Evolutionary conservation across 2,888 invertebrate species (phyloP), one percentile per base, ranked within the genome.

Genomic region (Bursaphelenchus okinawaensis): DNA sequence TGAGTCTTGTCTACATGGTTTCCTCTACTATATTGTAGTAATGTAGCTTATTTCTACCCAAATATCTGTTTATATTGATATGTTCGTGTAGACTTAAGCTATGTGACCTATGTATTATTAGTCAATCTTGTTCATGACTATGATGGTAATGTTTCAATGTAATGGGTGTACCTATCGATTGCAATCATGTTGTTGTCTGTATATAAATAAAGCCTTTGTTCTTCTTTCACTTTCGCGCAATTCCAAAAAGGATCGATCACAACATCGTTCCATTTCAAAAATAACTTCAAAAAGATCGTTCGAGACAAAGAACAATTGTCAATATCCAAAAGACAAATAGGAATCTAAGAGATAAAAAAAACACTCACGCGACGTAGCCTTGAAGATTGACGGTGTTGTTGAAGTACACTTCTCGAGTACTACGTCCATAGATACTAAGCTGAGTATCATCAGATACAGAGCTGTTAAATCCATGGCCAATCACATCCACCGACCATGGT

Each of bases 371-470:
- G 62, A 55, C 73, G 57, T 31, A 28, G 20, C 71, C 71, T 24
- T 59, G 68, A 20, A 78, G 58, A 8, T 55, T 63, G 20, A 78
- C 77, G n/a, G 74, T 64, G 66, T 73, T 80, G 67, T 78, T 76
- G 68, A 78, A 78, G 28, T 51, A 55, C 52, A 74, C 57, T 52
- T 72, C 68, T 28, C 62, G 65, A n/a, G 58, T 31, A 19, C 40
- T 40, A 52, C 69, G 64, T 23, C 67, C 66, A 51, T 70, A 73
- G 12, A 68, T 29, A 50, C 67, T 65, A 52, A 79, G 66, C 6
- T 74, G 76, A 16, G 65, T 61, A 20, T 66, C 54, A 26, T 55
- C 63, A 19, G 71, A 58, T 27, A 59, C 20, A n/a, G 71, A 67
- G 8, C 55, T 54, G 63, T 78, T 78, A 8, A 16, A 24, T 1